Evolutionary conservation across 2,888 invertebrate genomes (phyloP).

Genomic region (Drosophila conformis): DNA sequence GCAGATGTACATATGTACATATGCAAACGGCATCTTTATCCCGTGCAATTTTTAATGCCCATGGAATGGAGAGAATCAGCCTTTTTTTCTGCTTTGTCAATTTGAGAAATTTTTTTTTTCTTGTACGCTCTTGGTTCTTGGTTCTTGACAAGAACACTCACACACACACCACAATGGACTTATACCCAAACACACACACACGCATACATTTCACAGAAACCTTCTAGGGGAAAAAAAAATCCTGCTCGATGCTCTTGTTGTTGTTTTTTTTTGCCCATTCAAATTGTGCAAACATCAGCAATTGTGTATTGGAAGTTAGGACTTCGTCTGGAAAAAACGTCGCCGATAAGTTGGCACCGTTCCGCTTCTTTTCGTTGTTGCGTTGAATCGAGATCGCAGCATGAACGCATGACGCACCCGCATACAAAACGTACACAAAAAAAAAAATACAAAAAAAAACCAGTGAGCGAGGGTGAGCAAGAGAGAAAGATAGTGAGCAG

Average conservation of each 20-base stretch:
- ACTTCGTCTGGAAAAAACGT: constrained; percentile 32
- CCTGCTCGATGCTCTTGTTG: constrained; percentile 13
- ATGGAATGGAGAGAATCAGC: not conserved
- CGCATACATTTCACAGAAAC: constrained; percentile 29
- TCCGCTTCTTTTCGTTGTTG: constrained; percentile 24
- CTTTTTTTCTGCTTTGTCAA: constrained; percentile 10
- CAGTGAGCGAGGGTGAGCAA: constrained; percentile 3
- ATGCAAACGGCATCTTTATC: constrained; percentile 2
- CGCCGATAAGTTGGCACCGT: constrained; percentile 38
- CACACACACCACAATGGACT: constrained; percentile 6
- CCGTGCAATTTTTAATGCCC: not conserved
- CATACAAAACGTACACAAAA: constrained; percentile 17
- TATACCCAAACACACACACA: constrained; percentile 4
- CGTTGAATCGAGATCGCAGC: constrained; percentile 28
- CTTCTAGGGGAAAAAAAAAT: constrained; percentile 30
- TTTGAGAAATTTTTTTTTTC: constrained; percentile 11
- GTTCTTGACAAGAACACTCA: constrained; percentile 16
- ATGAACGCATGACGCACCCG: constrained; percentile 42
- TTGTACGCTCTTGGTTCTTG: constrained; percentile 9
- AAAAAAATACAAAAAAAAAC: not conserved
- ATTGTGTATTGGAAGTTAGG: constrained; percentile 43
- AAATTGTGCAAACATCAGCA: constrained; percentile 36
- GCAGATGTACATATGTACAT: not conserved
- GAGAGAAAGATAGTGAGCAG: not conserved
- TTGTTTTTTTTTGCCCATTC: constrained; percentile 26